Percentiles rank a stretch among this genome's conserved stretches.
phyloP scores from a whole-genome alignment of 2,888 invertebrate genomes.

The Synergus itoensis region DNA sequence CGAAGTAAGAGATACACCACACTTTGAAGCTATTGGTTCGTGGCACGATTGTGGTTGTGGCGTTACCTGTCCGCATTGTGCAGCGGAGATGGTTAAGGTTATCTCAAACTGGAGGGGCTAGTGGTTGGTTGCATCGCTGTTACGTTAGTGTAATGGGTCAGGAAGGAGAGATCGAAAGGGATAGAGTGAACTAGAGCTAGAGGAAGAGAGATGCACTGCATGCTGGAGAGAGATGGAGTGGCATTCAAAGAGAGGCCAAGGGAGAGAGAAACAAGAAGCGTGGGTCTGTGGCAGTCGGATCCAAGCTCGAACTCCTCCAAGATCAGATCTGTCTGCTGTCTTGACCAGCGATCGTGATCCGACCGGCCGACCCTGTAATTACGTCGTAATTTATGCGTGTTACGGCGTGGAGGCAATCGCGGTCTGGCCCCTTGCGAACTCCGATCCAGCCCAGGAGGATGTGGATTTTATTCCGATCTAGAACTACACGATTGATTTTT shows the following conservation, averaged over 20 bases:
- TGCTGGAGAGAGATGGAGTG: background rate
- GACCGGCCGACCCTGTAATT: constrained; percentile 71
- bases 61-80: constrained; percentile 59
- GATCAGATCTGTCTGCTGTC: constrained; percentile 71
- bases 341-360: constrained; percentile 72
- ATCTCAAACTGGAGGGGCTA: constrained; percentile 58
- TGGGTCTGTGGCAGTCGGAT: constrained; percentile 24
- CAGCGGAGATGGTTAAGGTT: constrained; percentile 60
- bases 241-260: constrained; percentile 13
- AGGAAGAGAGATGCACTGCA: constrained; percentile 44
- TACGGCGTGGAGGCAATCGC: constrained; percentile 68
- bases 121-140: constrained; percentile 54
- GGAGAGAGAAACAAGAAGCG: constrained; percentile 34
- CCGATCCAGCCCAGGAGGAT: constrained; percentile 54
- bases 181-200: constrained; percentile 48
- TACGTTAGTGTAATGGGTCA: constrained; percentile 46
- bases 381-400: constrained; percentile 76
- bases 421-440: constrained; percentile 49
- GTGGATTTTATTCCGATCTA: constrained; percentile 58
- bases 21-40: constrained; percentile 59
- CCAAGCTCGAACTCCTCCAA: constrained; percentile 43
- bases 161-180: background rate
- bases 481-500: constrained; percentile 57
- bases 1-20: constrained; percentile 40
- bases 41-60: constrained; percentile 60